A percentile compares a stretch with the other conserved stretches of the same genome.
Evolutionary conservation across 2,888 invertebrate species (phyloP).

Genomic region (Dasysyrphus albostriatus): DNA sequence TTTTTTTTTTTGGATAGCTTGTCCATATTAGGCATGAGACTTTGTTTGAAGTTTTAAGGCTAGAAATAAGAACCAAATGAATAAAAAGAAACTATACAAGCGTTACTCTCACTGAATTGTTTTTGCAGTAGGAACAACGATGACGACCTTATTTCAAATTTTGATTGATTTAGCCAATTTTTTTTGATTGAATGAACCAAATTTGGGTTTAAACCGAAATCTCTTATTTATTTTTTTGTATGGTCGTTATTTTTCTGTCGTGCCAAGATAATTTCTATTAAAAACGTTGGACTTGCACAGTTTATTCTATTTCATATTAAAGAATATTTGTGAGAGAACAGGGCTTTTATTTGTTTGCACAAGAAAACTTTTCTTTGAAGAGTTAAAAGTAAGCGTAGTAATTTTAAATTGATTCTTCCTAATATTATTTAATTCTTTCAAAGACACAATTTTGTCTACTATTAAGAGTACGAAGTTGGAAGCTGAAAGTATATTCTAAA

Average conservation of each 20-base stretch:
- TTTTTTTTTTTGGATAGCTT: not conserved
- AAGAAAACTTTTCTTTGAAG: no score
- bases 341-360: no score
- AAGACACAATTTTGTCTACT: no score
- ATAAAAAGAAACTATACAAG: conserved; percentile 28
- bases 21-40: not conserved
- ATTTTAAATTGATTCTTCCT: no score
- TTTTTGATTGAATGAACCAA: conserved; percentile 24
- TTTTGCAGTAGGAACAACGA: conserved; percentile 24
- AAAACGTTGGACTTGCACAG: not conserved
- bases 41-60: conserved; percentile 1
- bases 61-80: not conserved
- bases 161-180: conserved; percentile 61
- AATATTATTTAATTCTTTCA: no score
- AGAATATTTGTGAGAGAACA: no score
- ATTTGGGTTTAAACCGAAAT: not conserved
- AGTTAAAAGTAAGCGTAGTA: no score
- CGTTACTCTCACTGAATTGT: conserved; percentile 46
- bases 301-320: no score
- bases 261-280: not conserved
- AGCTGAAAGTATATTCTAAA: no score
- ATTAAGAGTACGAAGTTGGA: no score
- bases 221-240: not conserved
- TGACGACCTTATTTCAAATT: not conserved
- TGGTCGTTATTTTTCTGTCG: not conserved